A percentile compares a stretch with the other conserved stretches of the same genome.
These are phyloP conservation scores for Paradoxurus hermaphroditus DNA, from an alignment of 2,113 vertebrate species.

Conservation along the genomic window DNA sequence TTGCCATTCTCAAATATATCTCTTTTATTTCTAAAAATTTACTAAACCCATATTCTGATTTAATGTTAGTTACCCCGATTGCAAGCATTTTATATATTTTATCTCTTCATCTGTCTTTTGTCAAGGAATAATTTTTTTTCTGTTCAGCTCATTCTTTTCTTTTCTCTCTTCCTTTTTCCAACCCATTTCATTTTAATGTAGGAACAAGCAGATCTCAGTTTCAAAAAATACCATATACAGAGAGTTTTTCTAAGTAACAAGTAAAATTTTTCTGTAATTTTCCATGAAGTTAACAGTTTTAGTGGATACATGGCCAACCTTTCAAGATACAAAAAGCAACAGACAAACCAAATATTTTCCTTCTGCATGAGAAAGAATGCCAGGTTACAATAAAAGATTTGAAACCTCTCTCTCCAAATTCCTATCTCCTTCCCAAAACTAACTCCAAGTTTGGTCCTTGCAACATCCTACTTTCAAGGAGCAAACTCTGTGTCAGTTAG, in stretches of 20 bases:
- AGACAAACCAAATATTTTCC: not conserved
- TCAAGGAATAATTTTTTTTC: not conserved
- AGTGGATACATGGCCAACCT: not conserved
- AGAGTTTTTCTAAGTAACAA: not conserved
- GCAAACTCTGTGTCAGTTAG: not conserved
- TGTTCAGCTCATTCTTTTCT: not conserved
- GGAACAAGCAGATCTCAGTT: not conserved
- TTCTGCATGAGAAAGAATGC: not conserved
- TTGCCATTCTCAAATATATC: not conserved
- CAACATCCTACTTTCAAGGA: not conserved
- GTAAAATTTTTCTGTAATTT: not conserved
- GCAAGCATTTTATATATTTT: not conserved
- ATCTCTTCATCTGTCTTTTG: not conserved
- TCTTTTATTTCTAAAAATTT: conserved; percentile 12
- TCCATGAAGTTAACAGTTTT: not conserved
- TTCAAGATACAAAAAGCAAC: not conserved
- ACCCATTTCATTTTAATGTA: not conserved
- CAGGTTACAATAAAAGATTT: not conserved
- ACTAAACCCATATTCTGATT: not conserved
- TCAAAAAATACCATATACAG: not conserved
- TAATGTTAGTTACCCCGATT: not conserved
- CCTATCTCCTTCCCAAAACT: not conserved
- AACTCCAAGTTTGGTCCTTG: not conserved
- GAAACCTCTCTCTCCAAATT: not conserved
- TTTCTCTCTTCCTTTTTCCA: not conserved